phyloP scores from a whole-genome alignment of 2,888 invertebrate genomes.

The Amaurobius ferox region DNA sequence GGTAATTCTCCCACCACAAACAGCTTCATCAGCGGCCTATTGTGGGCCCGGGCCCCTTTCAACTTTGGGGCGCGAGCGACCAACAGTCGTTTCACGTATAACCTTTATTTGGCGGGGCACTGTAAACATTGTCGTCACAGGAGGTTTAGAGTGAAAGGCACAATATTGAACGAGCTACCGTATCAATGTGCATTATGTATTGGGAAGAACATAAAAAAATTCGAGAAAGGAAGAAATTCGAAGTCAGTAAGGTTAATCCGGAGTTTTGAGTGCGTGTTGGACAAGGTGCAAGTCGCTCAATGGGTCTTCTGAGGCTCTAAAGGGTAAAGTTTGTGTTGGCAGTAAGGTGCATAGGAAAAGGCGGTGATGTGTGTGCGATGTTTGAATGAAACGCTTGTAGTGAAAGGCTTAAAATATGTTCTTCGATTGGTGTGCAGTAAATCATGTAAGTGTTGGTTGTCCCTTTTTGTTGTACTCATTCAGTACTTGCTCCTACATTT shows the following conservation, averaged over 20 bases:
- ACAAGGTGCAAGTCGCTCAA: background rate
- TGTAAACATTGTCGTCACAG: conserved; percentile 67
- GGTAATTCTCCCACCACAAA: conserved; percentile 67
- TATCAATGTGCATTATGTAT: background rate
- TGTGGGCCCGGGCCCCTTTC: conserved; percentile 30
- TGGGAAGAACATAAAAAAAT: background rate
- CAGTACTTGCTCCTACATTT: too few species aligned
- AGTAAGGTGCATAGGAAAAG: background rate
- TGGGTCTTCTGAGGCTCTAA: background rate
- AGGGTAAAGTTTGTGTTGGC: background rate
- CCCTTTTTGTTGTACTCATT: background rate
- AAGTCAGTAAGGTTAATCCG: background rate
- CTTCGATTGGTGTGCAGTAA: background rate
- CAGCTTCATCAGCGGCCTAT: conserved; percentile 67
- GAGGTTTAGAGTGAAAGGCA: conserved; percentile 4
- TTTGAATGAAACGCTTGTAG: background rate
- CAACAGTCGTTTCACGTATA: conserved; percentile 64
- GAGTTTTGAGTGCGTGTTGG: background rate
- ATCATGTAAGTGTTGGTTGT: background rate
- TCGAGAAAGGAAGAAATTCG: background rate
- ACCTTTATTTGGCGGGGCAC: conserved; percentile 62
- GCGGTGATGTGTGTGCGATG: background rate
- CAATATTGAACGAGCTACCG: conserved; percentile 4
- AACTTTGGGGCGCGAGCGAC: conserved; percentile 45
- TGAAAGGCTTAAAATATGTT: background rate